Base-by-base conservation (phyloP, 1,140 invertebrate genomes). In the Charaxes varanes region DNA sequence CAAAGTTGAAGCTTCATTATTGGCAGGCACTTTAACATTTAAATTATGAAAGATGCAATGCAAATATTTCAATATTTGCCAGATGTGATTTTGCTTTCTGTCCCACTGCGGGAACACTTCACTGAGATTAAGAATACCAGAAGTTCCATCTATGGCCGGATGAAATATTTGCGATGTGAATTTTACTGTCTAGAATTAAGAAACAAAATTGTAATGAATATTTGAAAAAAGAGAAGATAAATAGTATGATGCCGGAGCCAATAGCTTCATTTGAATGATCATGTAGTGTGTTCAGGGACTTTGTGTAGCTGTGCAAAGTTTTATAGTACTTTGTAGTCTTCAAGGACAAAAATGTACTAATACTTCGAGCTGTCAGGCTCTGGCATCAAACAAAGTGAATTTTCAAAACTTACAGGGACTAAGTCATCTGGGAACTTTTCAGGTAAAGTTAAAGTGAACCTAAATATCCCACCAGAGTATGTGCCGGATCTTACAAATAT, bases 151-250 rank as follows among this genome's bases (percentile, higher is more conserved):
- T 30, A 98, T 89, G 21, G 93, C 86, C 28, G 97, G 96, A 88
- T 98, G 96, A 63, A 94, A 94, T 33, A 97, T 74, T 64, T 92
- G 88, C 42, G 91, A 92, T 82, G 95, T 91, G 81, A 98, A 97
- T 42, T 90, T 85, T 28, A 98, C 85, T 72, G 86, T 90, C 95
- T 97, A 70, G 44, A 90, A 87, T n/a, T n/a, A 36, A 60, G 40
- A 24, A 34, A 26, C 46, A 50, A 57, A 44, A 54, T 38, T n/a
- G n/a, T n/a, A n/a, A n/a, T n/a, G n/a, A n/a, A n/a, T n/a, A n/a
- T n/a, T n/a, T n/a, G n/a, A n/a, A n/a, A n/a, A n/a, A n/a, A n/a
- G n/a, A n/a, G n/a, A n/a, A n/a, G n/a, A n/a, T n/a, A n/a, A n/a
- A n/a, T n/a, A n/a, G n/a, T n/a, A n/a, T n/a, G n/a, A n/a, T n/a